Evolutionary conservation across 1,140 invertebrate genomes (phyloP), one percentile per base, ranked within the genome.

Genomic region (Leptopilina boulardi): DNA sequence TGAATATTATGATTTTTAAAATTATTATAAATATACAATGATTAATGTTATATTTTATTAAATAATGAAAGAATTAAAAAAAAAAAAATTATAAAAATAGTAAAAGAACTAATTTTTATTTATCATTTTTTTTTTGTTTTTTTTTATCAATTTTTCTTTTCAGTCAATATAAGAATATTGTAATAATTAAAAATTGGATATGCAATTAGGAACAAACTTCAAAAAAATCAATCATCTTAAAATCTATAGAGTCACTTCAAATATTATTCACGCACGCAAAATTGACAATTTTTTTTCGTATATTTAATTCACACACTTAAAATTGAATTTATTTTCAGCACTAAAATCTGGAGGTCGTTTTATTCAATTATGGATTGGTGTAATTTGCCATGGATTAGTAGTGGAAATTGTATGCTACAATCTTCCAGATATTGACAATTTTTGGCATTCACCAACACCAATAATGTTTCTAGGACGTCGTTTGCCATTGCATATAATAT

Each of bases 371-470:
- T 96, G 95, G 95, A 81, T 95, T 19, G 93, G 89, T 3, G 93
- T 93, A 3, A 85, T 95, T 73, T 82, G 95, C 4, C 94, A 96
- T 86, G 95, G 95, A 10, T 78, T 94, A 9, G 91, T 92, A 4
- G 90, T 94, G 6, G 94, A 95, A 89, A 87, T 87, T 73, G 82
- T 94, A n/a, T 92, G 91, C 74, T 95, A 94, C 84, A 90, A 91
- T 80, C 80, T 93, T 42, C 91, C 94, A 0, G 94, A 94, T 79
- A 91, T 94, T 0, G 94, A 96, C 85, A 96, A 95, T 87, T 96
- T 96, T 86, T 96, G 95, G 95, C 95, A 96, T 87, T 93, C 94
- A 9, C 94, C 95, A 89, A 94, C 94, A 0, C 94, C 94, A 3
- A 88, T 96, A 10, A 94, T 95, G 78, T 92, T 96, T 21, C 87